Conservation (phyloP, 2,888 invertebrate genomes). For the Diarsia rubi region DNA sequence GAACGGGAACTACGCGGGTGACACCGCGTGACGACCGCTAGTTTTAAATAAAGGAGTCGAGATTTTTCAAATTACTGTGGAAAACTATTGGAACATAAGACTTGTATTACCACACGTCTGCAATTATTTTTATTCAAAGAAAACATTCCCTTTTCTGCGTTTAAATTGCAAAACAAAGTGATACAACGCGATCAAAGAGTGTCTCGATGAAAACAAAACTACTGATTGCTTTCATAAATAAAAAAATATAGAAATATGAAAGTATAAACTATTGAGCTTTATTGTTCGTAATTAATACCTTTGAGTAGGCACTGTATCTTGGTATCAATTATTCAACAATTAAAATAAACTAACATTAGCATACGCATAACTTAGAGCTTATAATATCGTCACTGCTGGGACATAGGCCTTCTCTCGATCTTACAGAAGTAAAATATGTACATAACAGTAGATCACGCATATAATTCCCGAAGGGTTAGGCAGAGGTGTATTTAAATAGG, state of each 20-base stretch:
- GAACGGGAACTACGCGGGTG: too few relatives aligned
- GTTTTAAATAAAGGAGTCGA: conserved; percentile 10
- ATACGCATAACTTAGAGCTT: not conserved
- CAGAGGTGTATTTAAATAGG: too few relatives aligned
- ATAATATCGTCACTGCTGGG: not conserved
- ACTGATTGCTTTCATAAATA: not conserved
- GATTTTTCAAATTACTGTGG: not conserved
- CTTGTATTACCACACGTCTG: not conserved
- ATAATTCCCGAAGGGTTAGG: too few relatives aligned
- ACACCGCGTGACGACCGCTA: too few relatives aligned
- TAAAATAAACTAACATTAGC: not conserved
- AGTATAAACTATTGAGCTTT: not conserved
- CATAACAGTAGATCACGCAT: too few relatives aligned
- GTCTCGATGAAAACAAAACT: not conserved
- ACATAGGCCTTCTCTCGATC: not conserved
- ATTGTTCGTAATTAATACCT: not conserved
- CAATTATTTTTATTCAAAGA: not conserved
- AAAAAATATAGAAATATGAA: not conserved
- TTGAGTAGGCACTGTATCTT: not conserved
- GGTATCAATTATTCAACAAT: not conserved
- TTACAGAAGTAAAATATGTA: too few relatives aligned
- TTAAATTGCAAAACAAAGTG: not conserved
- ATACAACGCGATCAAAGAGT: not conserved
- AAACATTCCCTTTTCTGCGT: not conserved
- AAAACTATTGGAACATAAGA: not conserved